phyloP scores from a whole-genome alignment of 2,888 invertebrate species.

The Synergus gifuensis region DNA sequence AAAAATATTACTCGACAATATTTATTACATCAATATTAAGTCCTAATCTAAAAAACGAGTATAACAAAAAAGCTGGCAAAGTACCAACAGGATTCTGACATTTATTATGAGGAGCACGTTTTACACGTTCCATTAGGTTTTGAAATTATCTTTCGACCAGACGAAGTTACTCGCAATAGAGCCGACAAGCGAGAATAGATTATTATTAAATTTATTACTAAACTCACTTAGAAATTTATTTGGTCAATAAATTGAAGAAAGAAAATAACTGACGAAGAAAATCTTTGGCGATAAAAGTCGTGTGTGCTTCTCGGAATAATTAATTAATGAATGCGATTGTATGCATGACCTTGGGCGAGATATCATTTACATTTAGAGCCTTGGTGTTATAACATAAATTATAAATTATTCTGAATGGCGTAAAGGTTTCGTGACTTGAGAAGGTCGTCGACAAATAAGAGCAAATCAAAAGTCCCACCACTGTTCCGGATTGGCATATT shows the following conservation, averaged over 20 bases:
- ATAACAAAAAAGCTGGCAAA: neutral
- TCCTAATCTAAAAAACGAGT: neutral
- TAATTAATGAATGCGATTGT: neutral
- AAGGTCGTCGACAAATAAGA: slow-evolving; percentile 21
- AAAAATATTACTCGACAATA: neutral
- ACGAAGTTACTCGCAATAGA: neutral
- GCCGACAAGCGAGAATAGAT: neutral
- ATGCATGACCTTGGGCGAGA: neutral
- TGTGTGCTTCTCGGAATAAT: neutral
- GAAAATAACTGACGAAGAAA: neutral
- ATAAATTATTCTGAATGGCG: slow-evolving; percentile 31
- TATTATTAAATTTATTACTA: neutral
- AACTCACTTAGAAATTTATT: neutral
- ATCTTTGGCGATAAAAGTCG: neutral
- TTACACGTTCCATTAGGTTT: slow-evolving; percentile 4
- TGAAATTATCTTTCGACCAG: neutral
- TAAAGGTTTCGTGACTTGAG: slow-evolving; percentile 14
- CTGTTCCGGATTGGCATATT: neutral
- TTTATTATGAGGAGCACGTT: slow-evolving; percentile 17
- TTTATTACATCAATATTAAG: neutral
- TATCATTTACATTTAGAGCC: slow-evolving; percentile 4
- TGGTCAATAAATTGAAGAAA: neutral
- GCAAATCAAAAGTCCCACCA: neutral
- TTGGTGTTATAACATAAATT: neutral
- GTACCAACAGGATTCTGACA: slow-evolving; percentile 5